phyloP scores from a whole-genome alignment of 1,140 invertebrate species.

The Listronotus bonariensis region DNA sequence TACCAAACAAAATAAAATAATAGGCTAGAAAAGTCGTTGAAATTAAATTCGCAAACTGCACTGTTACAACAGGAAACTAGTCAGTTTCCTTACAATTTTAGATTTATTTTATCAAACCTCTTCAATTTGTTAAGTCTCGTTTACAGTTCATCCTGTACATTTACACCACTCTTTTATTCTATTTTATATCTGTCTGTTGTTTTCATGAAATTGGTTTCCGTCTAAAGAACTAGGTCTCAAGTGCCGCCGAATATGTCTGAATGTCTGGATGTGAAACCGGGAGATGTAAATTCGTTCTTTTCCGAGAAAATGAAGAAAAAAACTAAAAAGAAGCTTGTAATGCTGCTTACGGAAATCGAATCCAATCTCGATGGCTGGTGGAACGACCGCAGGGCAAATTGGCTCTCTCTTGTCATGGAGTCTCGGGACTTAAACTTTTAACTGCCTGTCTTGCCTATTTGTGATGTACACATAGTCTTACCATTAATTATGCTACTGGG shows the following conservation, averaged over 20 bases:
- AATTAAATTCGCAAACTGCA: too few species aligned
- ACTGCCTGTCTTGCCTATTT: neutral
- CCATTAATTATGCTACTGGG: too few species aligned
- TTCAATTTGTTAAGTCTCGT: too few species aligned
- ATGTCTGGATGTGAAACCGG: constrained; percentile 17
- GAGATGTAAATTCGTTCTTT: constrained; percentile 24
- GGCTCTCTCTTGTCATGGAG: neutral
- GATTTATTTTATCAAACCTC: too few species aligned
- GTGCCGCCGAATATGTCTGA: constrained; percentile 2
- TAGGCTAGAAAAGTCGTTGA: too few species aligned
- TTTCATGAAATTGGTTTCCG: neutral
- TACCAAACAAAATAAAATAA: too few species aligned
- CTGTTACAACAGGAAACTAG: too few species aligned
- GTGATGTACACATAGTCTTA: too few species aligned
- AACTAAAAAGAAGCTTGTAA: constrained; percentile 10
- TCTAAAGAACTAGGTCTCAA: constrained; percentile 5
- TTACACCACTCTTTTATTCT: too few species aligned
- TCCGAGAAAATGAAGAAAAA: constrained; percentile 11
- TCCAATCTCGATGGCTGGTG: constrained; percentile 13
- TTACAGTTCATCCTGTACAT: too few species aligned
- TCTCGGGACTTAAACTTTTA: neutral
- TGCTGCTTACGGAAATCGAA: constrained; percentile 20
- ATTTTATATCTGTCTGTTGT: too few species aligned
- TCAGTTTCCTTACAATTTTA: too few species aligned
- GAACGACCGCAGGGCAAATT: constrained; percentile 17